A percentile compares a stretch with the other conserved stretches of the same genome.
These are phyloP conservation scores for Limnodromus scolopaceus DNA, from an alignment of 2,797 vertebrate genomes.

Conservation along the genomic window DNA sequence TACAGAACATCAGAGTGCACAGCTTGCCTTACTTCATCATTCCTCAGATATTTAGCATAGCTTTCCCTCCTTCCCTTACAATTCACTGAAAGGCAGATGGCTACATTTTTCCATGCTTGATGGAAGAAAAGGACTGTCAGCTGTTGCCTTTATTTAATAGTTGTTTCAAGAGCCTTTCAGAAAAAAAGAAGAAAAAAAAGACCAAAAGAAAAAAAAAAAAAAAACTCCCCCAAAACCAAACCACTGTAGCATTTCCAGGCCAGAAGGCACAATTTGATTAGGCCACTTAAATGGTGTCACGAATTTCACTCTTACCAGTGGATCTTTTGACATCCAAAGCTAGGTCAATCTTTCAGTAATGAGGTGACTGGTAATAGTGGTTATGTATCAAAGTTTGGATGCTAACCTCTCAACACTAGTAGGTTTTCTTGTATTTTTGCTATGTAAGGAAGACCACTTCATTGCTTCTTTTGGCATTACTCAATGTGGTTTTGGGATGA, in stretches of 20 bases:
- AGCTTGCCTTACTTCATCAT: conserved; percentile 3
- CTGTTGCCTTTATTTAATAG: conserved; percentile 6
- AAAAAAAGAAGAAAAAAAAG: neutral
- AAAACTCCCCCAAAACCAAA: neutral
- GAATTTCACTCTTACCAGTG: neutral
- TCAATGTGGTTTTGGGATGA: neutral
- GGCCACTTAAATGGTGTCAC: neutral
- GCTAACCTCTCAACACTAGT: neutral
- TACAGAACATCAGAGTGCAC: neutral
- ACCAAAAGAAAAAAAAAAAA: neutral
- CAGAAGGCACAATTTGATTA: neutral
- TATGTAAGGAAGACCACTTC: neutral
- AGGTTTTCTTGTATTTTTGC: neutral
- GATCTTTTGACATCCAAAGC: neutral
- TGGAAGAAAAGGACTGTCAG: neutral
- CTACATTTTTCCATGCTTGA: neutral
- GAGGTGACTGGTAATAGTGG: neutral
- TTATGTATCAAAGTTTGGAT: neutral
- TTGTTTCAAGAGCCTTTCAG: conserved; percentile 5
- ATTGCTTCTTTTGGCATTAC: conserved; percentile 34
- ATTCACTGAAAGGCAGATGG: conserved; percentile 16
- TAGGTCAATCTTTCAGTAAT: neutral
- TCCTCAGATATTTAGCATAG: conserved; percentile 50
- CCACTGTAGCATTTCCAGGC: neutral
- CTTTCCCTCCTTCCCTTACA: conserved; percentile 3